phyloP scores from a whole-genome alignment of 2,797 vertebrate species.

The Sciurus vulgaris region DNA sequence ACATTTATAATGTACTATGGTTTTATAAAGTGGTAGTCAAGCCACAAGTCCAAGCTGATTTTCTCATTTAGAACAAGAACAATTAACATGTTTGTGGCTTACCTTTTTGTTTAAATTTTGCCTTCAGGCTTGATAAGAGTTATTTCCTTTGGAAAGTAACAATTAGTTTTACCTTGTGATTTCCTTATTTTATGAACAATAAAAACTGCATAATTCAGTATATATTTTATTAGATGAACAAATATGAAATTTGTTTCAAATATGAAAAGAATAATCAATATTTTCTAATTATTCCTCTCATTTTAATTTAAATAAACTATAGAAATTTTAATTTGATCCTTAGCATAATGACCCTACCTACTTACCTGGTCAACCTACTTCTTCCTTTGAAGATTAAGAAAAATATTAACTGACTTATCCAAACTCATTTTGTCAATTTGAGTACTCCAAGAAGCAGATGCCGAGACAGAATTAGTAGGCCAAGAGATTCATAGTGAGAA shows the following conservation, averaged over 20 bases:
- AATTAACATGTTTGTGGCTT: background rate
- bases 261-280: background rate
- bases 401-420: background rate
- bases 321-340: background rate
- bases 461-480: background rate
- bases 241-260: conserved; percentile 1
- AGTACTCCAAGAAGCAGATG: background rate
- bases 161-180: background rate
- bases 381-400: background rate
- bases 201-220: background rate
- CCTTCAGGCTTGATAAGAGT: background rate
- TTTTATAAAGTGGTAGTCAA: background rate
- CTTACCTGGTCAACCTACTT: background rate
- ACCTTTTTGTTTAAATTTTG: conserved; percentile 18
- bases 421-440: background rate
- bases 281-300: conserved; percentile 21
- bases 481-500: background rate
- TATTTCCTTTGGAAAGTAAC: conserved; percentile 2
- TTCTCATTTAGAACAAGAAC: background rate
- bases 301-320: background rate
- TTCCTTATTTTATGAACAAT: conserved; percentile 33
- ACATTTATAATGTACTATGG: background rate
- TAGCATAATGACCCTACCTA: background rate
- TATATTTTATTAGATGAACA: background rate
- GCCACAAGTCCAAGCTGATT: background rate